Percentiles rank a stretch among this genome's conserved stretches.
Conservation (phyloP, 2,797 vertebrate species). For the Peromyscus eremicus region DNA sequence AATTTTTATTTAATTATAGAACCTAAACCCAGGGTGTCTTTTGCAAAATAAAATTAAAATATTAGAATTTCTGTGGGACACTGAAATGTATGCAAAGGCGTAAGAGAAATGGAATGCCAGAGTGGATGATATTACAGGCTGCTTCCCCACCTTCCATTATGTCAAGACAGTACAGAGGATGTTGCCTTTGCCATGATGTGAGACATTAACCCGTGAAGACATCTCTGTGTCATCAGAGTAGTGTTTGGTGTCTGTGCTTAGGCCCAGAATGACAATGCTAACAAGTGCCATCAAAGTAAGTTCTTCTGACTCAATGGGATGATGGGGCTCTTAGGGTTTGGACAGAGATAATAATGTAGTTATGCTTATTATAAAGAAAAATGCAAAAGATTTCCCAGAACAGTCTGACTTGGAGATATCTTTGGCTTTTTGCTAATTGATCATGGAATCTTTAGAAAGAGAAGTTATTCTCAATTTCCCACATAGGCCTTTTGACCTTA, state of each 20-base stretch:
- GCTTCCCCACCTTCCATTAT: not conserved
- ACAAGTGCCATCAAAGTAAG: not conserved
- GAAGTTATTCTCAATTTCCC: not conserved
- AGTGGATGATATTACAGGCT: too few relatives aligned
- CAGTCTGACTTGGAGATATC: not conserved
- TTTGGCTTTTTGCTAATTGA: not conserved
- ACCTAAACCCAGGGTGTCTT: not conserved
- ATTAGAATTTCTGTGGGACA: not conserved
- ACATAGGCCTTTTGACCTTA: not conserved
- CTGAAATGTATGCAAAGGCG: not conserved
- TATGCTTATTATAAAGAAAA: not conserved
- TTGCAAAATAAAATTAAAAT: constrained; percentile 3
- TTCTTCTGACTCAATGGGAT: not conserved
- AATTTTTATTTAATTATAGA: not conserved
- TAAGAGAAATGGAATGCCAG: not conserved
- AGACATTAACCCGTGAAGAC: not conserved
- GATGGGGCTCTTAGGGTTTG: not conserved
- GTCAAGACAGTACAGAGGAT: not conserved
- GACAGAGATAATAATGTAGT: not conserved
- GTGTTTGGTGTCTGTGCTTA: not conserved
- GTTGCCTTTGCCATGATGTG: not conserved
- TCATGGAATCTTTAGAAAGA: not conserved
- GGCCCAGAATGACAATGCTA: not conserved
- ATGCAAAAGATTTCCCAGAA: not conserved
- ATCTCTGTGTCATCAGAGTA: not conserved